Evolutionary conservation across 2,797 vertebrate genomes (phyloP).

Genomic region (Linurgus olivaceus): DNA sequence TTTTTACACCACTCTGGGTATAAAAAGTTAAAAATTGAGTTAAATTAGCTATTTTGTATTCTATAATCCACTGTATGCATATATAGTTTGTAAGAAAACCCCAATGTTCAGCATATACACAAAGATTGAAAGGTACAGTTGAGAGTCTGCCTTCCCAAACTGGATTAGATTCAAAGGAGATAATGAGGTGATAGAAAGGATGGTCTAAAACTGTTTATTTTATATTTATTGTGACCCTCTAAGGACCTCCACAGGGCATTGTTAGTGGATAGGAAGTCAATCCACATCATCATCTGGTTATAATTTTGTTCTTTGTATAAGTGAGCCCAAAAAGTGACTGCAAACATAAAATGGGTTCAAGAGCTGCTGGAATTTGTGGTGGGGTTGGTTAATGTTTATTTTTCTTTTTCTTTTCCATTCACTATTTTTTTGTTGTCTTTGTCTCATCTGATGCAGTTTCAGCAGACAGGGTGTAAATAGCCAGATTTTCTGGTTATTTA

Average conservation of each 20-base stretch:
- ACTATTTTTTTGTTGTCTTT: background rate
- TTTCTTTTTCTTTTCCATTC: no score
- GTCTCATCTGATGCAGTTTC: background rate
- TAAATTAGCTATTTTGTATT: background rate
- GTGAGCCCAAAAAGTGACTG: background rate
- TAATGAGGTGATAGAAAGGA: background rate
- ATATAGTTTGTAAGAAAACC: background rate
- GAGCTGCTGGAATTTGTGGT: background rate
- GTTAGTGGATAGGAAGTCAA: background rate
- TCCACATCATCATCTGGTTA: background rate
- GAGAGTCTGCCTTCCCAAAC: background rate
- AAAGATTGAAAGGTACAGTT: background rate
- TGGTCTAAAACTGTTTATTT: background rate
- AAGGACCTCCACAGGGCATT: background rate
- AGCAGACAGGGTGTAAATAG: background rate
- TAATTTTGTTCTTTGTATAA: background rate
- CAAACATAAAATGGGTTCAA: background rate
- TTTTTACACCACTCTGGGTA: background rate
- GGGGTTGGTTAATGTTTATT: background rate
- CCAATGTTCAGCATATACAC: background rate
- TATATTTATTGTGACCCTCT: background rate
- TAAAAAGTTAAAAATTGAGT: background rate
- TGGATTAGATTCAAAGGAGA: background rate
- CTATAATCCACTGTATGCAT: background rate
- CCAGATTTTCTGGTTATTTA: background rate